Evolutionary conservation across 2,888 invertebrate species (phyloP).

Genomic region (Pterostichus niger): DNA sequence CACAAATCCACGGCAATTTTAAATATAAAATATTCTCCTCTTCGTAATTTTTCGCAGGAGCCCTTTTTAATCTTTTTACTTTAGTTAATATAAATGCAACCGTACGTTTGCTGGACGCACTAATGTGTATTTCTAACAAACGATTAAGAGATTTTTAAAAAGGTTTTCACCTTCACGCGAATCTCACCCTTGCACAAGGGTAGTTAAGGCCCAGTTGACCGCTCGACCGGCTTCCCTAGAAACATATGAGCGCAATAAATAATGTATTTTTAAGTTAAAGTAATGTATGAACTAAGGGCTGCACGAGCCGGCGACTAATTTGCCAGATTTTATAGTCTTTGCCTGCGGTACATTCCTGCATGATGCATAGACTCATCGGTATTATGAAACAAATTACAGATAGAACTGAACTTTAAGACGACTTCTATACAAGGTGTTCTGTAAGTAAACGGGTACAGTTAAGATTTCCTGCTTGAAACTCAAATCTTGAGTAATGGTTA

Average conservation of each 20-base stretch:
- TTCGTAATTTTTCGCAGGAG: constrained; percentile 61
- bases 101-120: constrained; percentile 42
- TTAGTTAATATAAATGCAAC: constrained; percentile 65
- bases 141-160: constrained; percentile 63
- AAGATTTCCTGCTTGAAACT: no score
- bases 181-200: not conserved
- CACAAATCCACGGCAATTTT: constrained; percentile 66
- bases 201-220: not conserved
- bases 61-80: constrained; percentile 64
- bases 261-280: constrained; percentile 75
- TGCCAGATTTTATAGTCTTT: constrained; percentile 55
- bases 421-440: no score
- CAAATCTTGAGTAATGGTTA: no score
- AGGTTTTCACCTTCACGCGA: constrained; percentile 40
- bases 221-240: constrained; percentile 18
- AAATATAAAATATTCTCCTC: constrained; percentile 66
- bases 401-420: no score
- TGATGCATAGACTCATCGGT: constrained; percentile 10
- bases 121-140: constrained; percentile 66
- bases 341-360: constrained; percentile 23
- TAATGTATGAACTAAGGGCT: constrained; percentile 75
- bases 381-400: constrained; percentile 17
- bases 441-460: no score
- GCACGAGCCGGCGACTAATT: constrained; percentile 41
- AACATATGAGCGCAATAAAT: constrained; percentile 72